A percentile compares a stretch with the other conserved stretches of the same genome.
Evolutionary conservation across 2,113 vertebrate genomes (phyloP).

Genomic region (Psittacula cyanocephala): DNA sequence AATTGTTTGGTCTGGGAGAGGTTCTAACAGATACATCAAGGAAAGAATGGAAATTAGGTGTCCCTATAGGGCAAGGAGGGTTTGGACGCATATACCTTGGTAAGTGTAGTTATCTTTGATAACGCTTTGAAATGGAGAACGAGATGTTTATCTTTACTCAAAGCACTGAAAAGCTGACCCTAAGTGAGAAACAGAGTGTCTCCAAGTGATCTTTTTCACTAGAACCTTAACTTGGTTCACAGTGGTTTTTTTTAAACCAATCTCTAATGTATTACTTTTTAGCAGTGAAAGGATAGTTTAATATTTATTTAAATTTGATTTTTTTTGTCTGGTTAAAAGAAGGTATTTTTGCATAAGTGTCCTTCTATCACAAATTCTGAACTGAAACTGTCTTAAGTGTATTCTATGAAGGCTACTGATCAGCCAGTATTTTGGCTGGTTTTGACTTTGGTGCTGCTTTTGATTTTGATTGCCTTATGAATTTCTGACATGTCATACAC

Average conservation of each 20-base stretch:
- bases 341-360: not conserved
- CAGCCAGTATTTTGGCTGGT: not conserved
- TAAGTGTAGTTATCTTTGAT: slow-evolving; percentile 57
- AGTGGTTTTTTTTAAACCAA: not conserved
- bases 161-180: not conserved
- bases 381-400: not conserved
- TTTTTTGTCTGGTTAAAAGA: not conserved
- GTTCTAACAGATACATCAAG: slow-evolving; percentile 85
- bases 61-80: slow-evolving; percentile 88
- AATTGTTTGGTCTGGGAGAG: slow-evolving; percentile 87
- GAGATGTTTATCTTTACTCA: not conserved
- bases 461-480: not conserved
- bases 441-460: not conserved
- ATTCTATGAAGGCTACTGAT: not conserved
- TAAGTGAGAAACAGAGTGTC: not conserved
- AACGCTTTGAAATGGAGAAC: not conserved
- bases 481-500: not conserved
- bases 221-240: not conserved
- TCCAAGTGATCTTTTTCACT: not conserved
- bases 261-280: not conserved
- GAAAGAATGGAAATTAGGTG: slow-evolving; percentile 91
- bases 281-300: not conserved
- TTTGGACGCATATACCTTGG: slow-evolving; percentile 94
- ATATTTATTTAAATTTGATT: not conserved
- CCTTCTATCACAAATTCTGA: not conserved